These are phyloP conservation scores for Xenotilapia caudafasciata DNA, from an alignment of 2,113 vertebrate genomes.

Conservation along the genomic window DNA sequence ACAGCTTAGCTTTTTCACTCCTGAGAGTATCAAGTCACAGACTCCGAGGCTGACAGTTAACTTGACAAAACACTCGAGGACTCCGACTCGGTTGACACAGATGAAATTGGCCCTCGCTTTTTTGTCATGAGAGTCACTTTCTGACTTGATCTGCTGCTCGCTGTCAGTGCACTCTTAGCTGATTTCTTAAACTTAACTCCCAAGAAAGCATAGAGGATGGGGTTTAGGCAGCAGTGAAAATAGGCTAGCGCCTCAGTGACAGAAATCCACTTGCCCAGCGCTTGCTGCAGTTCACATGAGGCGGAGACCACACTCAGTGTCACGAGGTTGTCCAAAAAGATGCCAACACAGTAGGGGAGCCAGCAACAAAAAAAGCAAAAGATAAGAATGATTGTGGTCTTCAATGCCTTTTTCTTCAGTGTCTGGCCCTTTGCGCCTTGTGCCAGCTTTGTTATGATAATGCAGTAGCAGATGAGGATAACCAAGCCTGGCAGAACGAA, in stretches of 20 bases:
- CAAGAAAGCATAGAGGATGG: constrained; percentile 95
- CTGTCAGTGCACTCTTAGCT: constrained; percentile 81
- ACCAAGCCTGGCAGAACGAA: constrained; percentile 89
- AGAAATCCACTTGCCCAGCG: constrained; percentile 84
- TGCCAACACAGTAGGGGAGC: constrained; percentile 88
- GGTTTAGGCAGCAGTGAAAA: constrained; percentile 97
- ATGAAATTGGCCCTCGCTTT: constrained; percentile 88
- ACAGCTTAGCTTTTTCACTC: constrained; percentile 32
- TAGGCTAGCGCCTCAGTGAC: constrained; percentile 90
- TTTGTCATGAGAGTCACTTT: constrained; percentile 84
- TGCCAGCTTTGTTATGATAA: constrained; percentile 90
- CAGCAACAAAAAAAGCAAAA: constrained; percentile 92
- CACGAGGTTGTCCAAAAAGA: constrained; percentile 85
- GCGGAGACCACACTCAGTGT: constrained; percentile 73
- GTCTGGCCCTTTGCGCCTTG: constrained; percentile 81
- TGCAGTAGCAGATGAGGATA: constrained; percentile 93
- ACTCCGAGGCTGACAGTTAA: constrained; percentile 68
- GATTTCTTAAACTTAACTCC: constrained; percentile 95
- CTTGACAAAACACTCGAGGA: constrained; percentile 96
- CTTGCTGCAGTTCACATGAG: constrained; percentile 76
- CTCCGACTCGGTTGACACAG: constrained; percentile 94
- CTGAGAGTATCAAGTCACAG: constrained; percentile 1
- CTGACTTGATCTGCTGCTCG: constrained; percentile 87
- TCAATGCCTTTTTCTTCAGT: constrained; percentile 91
- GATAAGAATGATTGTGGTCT: constrained; percentile 94